These are phyloP conservation scores for Cercopithecus hamlyni DNA, from an alignment of 2,797 vertebrate genomes.

Conservation along the genomic window DNA sequence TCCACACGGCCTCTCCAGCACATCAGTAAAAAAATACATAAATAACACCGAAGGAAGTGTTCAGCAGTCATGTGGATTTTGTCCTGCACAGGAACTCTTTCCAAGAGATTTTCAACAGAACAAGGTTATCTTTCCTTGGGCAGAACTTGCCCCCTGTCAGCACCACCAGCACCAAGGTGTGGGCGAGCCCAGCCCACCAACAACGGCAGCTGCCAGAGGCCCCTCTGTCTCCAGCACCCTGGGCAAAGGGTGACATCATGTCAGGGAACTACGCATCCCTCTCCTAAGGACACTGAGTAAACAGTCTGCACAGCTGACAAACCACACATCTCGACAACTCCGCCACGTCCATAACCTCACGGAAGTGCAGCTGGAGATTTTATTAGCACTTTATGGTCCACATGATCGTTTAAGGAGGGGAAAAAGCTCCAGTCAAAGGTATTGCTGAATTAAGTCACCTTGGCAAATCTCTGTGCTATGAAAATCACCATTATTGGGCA, in stretches of 20 bases:
- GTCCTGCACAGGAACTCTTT: not conserved
- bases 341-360: conserved; percentile 16
- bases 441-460: conserved; percentile 34
- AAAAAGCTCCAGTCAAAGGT: conserved; percentile 56
- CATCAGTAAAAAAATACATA: not conserved
- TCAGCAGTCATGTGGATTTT: not conserved
- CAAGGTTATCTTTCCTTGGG: not conserved
- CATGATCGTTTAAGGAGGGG: conserved; percentile 56
- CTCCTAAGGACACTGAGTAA: conserved; percentile 52
- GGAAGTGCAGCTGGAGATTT: conserved; percentile 58
- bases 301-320: conserved; percentile 63
- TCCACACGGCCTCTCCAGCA: not conserved
- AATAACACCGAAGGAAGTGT: not conserved
- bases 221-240: conserved; percentile 72
- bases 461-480: not conserved
- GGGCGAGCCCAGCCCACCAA: not conserved
- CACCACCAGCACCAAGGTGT: conserved; percentile 53
- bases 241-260: conserved; percentile 67
- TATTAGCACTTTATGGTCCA: conserved; percentile 47
- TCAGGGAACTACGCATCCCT: conserved; percentile 63
- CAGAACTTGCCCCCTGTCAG: conserved; percentile 70
- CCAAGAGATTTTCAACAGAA: conserved; percentile 55
- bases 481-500: not conserved
- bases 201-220: conserved; percentile 62
- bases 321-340: conserved; percentile 55